Evolutionary conservation across 1,140 invertebrate genomes (phyloP).

Genomic region (Drosophila truncata): DNA sequence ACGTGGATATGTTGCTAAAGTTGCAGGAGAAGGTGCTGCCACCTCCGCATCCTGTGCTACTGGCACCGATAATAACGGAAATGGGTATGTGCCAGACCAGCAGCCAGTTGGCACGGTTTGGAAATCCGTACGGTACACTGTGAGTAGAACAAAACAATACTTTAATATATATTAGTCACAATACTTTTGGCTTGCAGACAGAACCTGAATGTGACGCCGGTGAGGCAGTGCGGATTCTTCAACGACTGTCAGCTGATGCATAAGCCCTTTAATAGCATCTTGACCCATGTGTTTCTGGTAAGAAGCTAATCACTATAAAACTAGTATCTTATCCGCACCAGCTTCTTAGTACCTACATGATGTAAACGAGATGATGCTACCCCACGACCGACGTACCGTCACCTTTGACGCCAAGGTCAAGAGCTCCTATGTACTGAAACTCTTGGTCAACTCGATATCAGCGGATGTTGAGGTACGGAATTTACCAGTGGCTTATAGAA

Average conservation of each 20-base stretch:
- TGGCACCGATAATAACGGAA: constrained; percentile 67
- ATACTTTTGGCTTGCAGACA: constrained; percentile 3
- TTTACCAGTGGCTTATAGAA: constrained; percentile 73
- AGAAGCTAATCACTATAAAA: background rate
- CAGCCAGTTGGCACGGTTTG: constrained; percentile 56
- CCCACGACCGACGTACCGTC: constrained; percentile 56
- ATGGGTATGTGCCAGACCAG: constrained; percentile 69
- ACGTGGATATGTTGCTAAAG: constrained; percentile 46
- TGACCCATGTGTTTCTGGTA: constrained; percentile 37
- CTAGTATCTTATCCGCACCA: background rate
- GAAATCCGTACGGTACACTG: constrained; percentile 61
- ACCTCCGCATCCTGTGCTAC: background rate
- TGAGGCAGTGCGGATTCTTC: constrained; percentile 45
- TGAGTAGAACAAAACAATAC: constrained; percentile 12
- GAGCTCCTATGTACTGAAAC: constrained; percentile 52
- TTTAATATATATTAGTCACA: background rate
- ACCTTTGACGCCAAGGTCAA: constrained; percentile 32
- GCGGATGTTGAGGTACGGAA: constrained; percentile 68
- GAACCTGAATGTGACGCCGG: constrained; percentile 5
- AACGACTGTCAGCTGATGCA: constrained; percentile 40
- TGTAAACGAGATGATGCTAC: constrained; percentile 68
- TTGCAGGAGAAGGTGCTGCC: constrained; percentile 35
- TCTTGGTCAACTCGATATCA: constrained; percentile 50
- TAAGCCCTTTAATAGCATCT: constrained; percentile 40
- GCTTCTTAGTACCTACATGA: constrained; percentile 64